These are phyloP conservation scores for Carlito syrichta DNA, from an alignment of 2,113 vertebrate species.

Conservation along the genomic window DNA sequence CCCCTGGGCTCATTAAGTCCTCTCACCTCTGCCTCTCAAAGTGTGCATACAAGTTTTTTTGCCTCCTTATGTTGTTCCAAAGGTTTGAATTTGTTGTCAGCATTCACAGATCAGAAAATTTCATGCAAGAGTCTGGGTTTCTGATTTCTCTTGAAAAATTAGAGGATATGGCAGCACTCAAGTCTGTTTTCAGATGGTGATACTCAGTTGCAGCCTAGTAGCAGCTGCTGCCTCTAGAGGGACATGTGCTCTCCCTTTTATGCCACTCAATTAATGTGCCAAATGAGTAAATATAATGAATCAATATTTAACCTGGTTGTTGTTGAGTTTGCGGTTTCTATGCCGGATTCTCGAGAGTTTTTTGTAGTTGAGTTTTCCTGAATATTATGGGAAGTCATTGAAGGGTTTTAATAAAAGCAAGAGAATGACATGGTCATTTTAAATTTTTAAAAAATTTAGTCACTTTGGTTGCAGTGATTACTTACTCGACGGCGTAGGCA, in stretches of 20 bases:
- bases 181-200: not conserved
- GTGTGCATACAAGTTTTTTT: not conserved
- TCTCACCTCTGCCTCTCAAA: too few relatives aligned
- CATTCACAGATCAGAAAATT: not conserved
- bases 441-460: not conserved
- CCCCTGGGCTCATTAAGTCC: too few relatives aligned
- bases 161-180: not conserved
- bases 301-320: not conserved
- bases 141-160: not conserved
- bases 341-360: not conserved
- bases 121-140: not conserved
- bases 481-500: not conserved
- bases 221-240: not conserved
- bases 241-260: not conserved
- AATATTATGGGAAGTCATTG: not conserved
- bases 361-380: not conserved
- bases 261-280: not conserved
- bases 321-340: not conserved
- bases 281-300: not conserved
- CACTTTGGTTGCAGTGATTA: not conserved
- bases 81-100: not conserved
- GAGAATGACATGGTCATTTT: not conserved
- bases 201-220: not conserved
- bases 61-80: not conserved
- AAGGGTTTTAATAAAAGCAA: constrained; percentile 1